Conservation (phyloP, 1,140 invertebrate genomes). For the Sycophaga agraensis region DNA sequence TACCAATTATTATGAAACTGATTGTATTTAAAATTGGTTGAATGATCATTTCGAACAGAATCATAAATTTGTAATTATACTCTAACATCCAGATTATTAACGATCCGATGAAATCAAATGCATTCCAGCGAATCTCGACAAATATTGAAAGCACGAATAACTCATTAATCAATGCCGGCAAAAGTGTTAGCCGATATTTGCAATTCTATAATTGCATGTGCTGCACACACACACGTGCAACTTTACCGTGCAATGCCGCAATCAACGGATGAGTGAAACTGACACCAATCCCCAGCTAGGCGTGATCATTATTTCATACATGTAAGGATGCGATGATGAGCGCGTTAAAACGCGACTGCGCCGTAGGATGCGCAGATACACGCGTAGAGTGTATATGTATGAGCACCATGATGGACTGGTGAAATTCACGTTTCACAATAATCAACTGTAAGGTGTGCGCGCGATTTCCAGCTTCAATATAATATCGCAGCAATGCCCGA, state of each 20-base stretch:
- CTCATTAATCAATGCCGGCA: too few species aligned
- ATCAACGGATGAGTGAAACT: slow-evolving; percentile 14
- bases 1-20: too few species aligned
- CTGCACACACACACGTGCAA: neutral
- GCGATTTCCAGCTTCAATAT: too few species aligned
- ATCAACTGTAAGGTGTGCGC: neutral
- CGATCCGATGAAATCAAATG: too few species aligned
- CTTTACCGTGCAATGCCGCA: neutral
- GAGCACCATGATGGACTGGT: neutral
- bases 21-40: too few species aligned
- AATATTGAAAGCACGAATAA: too few species aligned
- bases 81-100: too few species aligned
- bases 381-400: neutral
- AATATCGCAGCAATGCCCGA: too few species aligned
- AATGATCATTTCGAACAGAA: too few species aligned
- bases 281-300: slow-evolving; percentile 1
- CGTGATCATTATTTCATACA: slow-evolving; percentile 10
- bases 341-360: neutral
- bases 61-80: too few species aligned
- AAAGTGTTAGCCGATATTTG: neutral
- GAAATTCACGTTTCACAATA: slow-evolving; percentile 16
- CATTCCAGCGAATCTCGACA: too few species aligned
- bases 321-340: neutral
- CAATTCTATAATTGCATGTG: neutral
- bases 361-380: neutral